Conservation (phyloP, 2,113 vertebrate genomes). For the Anhinga anhinga region DNA sequence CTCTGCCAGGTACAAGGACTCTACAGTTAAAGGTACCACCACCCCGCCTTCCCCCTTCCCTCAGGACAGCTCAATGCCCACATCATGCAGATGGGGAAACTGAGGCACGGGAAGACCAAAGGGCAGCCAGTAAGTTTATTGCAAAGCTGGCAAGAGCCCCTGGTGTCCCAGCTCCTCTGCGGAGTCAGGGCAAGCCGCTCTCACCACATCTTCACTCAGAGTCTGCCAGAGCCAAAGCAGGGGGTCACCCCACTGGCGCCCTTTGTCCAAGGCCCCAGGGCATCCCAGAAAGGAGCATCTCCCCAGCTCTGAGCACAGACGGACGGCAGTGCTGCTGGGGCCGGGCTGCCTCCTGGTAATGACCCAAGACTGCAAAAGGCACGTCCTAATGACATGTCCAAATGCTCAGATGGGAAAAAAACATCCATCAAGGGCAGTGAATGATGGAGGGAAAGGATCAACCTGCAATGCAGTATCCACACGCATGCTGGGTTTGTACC, state of each 20-base stretch:
- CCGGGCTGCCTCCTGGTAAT: not conserved
- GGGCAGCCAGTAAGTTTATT: not conserved
- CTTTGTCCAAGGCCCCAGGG: not conserved
- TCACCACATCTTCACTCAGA: not conserved
- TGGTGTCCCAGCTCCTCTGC: not conserved
- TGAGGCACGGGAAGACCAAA: not conserved
- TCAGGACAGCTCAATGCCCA: not conserved
- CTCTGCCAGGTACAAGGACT: not conserved
- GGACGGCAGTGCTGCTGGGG: not conserved
- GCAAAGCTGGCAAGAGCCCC: not conserved
- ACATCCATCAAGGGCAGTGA: not conserved
- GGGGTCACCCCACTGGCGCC: not conserved
- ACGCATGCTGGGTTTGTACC: not conserved
- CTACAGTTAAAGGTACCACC: not conserved
- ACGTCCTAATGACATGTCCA: no score
- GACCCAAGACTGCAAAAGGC: not conserved
- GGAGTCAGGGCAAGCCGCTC: not conserved
- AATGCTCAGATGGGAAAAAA: not conserved
- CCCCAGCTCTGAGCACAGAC: not conserved
- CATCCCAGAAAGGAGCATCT: not conserved
- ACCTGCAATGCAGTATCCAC: not conserved
- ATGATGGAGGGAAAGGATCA: no score
- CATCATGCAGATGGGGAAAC: not conserved
- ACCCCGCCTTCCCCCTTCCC: no score
- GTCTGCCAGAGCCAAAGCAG: not conserved